These are phyloP conservation scores for Diarsia mendica DNA, from an alignment of 2,888 invertebrate genomes.

Conservation along the genomic window DNA sequence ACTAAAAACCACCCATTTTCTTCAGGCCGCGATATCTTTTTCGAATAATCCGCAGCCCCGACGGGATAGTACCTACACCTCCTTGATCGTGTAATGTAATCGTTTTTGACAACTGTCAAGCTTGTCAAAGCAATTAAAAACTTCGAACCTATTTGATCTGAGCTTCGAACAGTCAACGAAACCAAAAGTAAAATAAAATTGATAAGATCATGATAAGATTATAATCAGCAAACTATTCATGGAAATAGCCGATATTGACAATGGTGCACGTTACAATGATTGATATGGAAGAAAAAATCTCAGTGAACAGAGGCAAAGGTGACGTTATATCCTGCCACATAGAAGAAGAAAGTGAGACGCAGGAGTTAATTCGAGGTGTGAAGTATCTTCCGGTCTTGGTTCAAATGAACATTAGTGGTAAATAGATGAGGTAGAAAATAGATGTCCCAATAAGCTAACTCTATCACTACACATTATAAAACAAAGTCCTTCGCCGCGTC, in stretches of 20 bases:
- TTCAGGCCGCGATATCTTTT: too few relatives aligned
- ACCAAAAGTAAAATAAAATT: background rate
- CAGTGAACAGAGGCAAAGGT: background rate
- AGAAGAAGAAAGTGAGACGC: slow-evolving; percentile 69
- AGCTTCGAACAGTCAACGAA: background rate
- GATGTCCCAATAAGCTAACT: background rate
- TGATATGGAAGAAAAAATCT: background rate
- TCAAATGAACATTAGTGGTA: slow-evolving; percentile 28
- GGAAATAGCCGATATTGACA: background rate
- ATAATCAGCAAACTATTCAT: background rate
- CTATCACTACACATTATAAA: background rate
- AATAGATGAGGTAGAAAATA: background rate
- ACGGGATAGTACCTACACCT: too few relatives aligned
- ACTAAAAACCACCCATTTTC: too few relatives aligned
- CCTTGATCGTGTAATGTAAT: slow-evolving; percentile 8
- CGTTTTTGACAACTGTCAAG: background rate
- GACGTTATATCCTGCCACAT: slow-evolving; percentile 9
- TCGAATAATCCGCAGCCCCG: too few relatives aligned
- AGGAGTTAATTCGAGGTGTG: slow-evolving; percentile 55
- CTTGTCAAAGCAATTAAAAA: slow-evolving; percentile 23
- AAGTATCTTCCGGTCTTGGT: slow-evolving; percentile 64
- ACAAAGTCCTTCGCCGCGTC: too few relatives aligned
- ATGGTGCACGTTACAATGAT: slow-evolving; percentile 30
- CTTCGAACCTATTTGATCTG: too few relatives aligned
- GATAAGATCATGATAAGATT: too few relatives aligned